Evolutionary conservation across 2,113 vertebrate species (phyloP).

Genomic region (Laticauda laticaudata): DNA sequence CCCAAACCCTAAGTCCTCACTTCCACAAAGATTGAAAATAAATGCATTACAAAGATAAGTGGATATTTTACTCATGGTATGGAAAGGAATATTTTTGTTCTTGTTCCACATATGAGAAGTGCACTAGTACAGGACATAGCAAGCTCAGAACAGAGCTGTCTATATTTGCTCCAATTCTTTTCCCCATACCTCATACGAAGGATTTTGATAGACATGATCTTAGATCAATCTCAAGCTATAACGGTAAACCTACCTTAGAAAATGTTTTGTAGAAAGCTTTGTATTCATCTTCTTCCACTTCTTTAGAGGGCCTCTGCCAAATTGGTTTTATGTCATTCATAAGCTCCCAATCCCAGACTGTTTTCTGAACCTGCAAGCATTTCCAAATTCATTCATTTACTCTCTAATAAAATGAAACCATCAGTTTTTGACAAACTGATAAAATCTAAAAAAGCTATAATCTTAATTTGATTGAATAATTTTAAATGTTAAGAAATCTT

Average conservation of each 20-base stretch:
- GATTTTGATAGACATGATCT: no score
- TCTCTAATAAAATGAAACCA: neutral
- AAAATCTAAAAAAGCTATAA: neutral
- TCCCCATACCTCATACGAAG: neutral
- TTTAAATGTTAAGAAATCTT: neutral
- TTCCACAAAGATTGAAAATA: neutral
- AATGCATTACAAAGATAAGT: neutral
- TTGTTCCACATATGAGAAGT: neutral
- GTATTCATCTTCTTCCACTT: constrained; percentile 97
- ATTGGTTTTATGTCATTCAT: constrained; percentile 99
- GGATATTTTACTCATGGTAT: neutral
- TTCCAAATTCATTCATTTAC: neutral
- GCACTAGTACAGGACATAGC: neutral
- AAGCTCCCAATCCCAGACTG: constrained; percentile 98
- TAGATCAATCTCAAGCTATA: neutral
- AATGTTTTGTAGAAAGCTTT: constrained; percentile 98
- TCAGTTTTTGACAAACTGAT: neutral
- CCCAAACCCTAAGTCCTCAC: neutral
- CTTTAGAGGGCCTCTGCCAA: constrained; percentile 95
- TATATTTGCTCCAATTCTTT: neutral
- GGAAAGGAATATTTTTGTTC: neutral
- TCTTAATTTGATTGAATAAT: neutral
- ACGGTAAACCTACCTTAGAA: constrained; percentile 79
- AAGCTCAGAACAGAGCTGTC: neutral
- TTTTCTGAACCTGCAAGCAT: constrained; percentile 89